Evolutionary conservation across 2,888 invertebrate genomes (phyloP), one percentile per base, ranked within the genome.

Genomic region (Malthinus flaveolus): DNA sequence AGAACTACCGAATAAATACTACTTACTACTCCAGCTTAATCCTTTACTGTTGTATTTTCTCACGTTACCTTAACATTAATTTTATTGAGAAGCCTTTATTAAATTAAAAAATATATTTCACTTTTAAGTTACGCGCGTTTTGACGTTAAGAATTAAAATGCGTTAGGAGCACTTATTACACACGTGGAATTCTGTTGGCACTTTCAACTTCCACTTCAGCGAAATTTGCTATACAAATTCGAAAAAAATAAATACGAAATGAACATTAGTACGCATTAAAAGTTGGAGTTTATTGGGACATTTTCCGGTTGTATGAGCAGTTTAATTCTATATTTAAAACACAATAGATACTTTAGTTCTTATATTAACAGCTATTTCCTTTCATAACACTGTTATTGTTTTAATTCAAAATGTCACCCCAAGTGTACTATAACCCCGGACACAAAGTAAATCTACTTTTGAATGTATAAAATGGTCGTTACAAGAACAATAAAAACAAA

Each of bases 371-470:
- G 39, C 42, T 54, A 37, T 54, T 54, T 54, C 54, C 54, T 54
- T 54, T 54, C 54, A 47, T 54, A 50, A 50, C 23, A 11, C 50
- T 47, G 50, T 56, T 56, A 51, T 56, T 56, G 50, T 56, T 56
- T 56, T 56, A 56, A 50, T 50, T 56, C 50, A 37, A 46, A 56
- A 46, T 56, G 56, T 50, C 50, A 44, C 56, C 56, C 56, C 46
- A 47, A 56, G 49, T 50, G 46, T 37, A 36, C 37, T 23, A 23
- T 23, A 56, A 37, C 39, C 50, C 33, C 15, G 39, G 54, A 56
- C 50, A 47, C 23, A 23, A 13, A 9, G 39, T 42, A 42, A 42
- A 15, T 42, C 39, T 23, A 42, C 39, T 42, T 23, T 23, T 42
- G 39, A 42, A 42, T 42, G 39, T 23, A 42, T 42, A 42, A 42